Evolutionary conservation across 2,888 invertebrate genomes (phyloP), one percentile per base, ranked within the genome.

Genomic region (Gari tellinella): DNA sequence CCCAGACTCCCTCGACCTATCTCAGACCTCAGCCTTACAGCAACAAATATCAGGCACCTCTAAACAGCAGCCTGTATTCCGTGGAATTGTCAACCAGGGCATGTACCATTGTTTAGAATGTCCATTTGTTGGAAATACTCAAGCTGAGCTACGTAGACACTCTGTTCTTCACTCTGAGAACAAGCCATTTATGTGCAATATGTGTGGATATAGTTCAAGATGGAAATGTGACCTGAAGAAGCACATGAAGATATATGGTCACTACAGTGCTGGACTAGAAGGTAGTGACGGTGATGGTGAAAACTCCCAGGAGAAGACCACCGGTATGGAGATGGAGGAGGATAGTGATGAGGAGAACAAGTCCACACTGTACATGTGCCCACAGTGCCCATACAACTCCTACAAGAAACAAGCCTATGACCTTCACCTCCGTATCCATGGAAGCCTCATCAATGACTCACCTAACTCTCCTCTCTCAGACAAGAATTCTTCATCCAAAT

Each of bases 201-300:
- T 87, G 26, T 91, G 91, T 81, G 87, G 88, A 10, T 91, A 91
- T 74, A 86, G 89, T 49, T 88, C 90, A 17, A 85, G 90, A 58
- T 91, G 91, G 91, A 91, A 90, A 62, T 90, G 90, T 75, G 91
- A 91, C 72, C 73, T 91, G 43, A 91, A 91, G 80, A 91, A 91
- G 62, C 91, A 91, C 72, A 85, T 89, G 68, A 83, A 83, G 55
- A 88, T 88, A 12, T 90, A 90, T 73, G 85, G 86, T 55, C 91
- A 91, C 63, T 82, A 72, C 57, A 72, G 62, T 41, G 60, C 37
- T 38, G 40, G 37, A 26, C 52, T 56, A 19, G 61, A 53, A 23
- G 63, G 67, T 62, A 63, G 66, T 37, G 57, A 72, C 40, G 31
- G 31, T 31, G 31, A 31, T 31, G 52, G 51, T 19, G 66, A 76